Conservation (phyloP, 2,113 vertebrate species). For the Carassius carassius region DNA sequence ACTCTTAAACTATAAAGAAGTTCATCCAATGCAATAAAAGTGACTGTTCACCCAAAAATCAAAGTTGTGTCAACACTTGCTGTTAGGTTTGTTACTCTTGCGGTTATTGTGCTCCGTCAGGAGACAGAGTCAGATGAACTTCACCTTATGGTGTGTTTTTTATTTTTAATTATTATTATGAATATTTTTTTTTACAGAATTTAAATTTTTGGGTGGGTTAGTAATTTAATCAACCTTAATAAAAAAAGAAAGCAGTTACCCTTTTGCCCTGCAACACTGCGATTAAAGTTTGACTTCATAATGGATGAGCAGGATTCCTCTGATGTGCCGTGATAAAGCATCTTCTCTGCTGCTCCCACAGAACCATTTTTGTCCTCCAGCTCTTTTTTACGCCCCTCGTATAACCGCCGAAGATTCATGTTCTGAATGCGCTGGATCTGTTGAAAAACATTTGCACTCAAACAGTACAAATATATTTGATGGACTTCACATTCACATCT, state of each 20-base stretch:
- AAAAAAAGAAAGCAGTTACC: constrained; percentile 54
- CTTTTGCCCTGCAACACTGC: constrained; percentile 67
- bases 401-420: constrained; percentile 59
- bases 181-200: background rate
- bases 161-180: too few relatives aligned
- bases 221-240: background rate
- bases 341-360: constrained; percentile 55
- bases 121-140: background rate
- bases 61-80: background rate
- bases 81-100: background rate
- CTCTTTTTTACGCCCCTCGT: constrained; percentile 51
- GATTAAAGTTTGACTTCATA: constrained; percentile 64
- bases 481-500: background rate
- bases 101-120: too few relatives aligned
- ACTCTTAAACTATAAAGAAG: background rate
- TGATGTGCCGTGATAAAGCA: constrained; percentile 67
- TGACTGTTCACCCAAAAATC: background rate
- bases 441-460: background rate
- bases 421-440: constrained; percentile 75
- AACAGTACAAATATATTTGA: background rate
- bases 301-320: constrained; percentile 56
- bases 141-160: background rate
- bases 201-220: background rate
- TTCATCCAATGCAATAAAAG: background rate
- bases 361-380: constrained; percentile 58